Evolutionary conservation across 2,888 invertebrate genomes (phyloP).

Genomic region (Chirona hameri): DNA sequence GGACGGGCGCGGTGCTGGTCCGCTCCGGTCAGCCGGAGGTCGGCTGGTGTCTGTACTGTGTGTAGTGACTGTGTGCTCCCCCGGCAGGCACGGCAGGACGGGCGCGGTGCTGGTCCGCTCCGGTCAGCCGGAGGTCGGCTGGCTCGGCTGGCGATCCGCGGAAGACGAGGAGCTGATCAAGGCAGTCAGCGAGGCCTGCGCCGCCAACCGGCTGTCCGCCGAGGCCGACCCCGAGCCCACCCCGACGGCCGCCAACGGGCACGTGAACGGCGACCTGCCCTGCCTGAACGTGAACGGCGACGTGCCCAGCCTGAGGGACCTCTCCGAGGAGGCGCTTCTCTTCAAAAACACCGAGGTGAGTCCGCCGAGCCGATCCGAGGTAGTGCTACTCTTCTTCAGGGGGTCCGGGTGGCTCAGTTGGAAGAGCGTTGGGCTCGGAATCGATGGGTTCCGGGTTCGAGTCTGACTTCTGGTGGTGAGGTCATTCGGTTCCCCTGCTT

Average conservation of each 20-base stretch:
- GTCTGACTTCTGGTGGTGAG: too few relatives aligned
- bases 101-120: conserved; percentile 92
- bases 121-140: conserved; percentile 93
- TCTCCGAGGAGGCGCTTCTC: conserved; percentile 25
- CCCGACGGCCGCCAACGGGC: not conserved
- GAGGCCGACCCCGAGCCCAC: not conserved
- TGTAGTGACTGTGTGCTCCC: too few relatives aligned
- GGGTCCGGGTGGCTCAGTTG: too few relatives aligned
- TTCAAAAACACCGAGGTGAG: conserved; percentile 27
- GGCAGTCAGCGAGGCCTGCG: conserved; percentile 75
- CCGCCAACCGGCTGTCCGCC: conserved; percentile 57
- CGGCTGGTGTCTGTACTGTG: not conserved
- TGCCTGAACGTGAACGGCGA: not conserved
- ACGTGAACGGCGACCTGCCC: not conserved
- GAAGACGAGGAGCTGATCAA: conserved; percentile 87
- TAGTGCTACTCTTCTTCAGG: too few relatives aligned
- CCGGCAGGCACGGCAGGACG: conserved; percentile 34
- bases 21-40: too few relatives aligned
- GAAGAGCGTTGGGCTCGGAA: too few relatives aligned
- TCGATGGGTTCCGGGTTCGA: too few relatives aligned
- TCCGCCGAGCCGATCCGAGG: too few relatives aligned
- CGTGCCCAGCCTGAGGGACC: conserved; percentile 12
- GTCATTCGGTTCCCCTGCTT: too few relatives aligned
- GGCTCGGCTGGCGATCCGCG: conserved; percentile 86
- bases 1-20: not conserved